Percentiles rank a stretch among this genome's conserved stretches.
Evolutionary conservation across 2,888 invertebrate genomes (phyloP).

Genomic region (Eurytoma californica): DNA sequence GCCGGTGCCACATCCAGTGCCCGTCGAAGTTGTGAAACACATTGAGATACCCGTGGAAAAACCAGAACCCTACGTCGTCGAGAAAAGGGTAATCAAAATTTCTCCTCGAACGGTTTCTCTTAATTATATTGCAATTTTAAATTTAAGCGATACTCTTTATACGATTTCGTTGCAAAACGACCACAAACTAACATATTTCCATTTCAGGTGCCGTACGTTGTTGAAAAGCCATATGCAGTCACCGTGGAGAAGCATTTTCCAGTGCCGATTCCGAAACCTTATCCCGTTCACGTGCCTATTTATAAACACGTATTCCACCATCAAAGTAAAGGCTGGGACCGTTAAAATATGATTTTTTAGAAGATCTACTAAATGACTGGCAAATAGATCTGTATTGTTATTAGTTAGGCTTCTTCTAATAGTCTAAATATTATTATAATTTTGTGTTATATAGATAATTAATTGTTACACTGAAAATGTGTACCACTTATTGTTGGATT

Average conservation of each 20-base stretch:
- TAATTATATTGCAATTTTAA: neutral
- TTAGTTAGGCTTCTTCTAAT: neutral
- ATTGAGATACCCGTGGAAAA: conserved; percentile 79
- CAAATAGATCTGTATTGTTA: conserved; percentile 11
- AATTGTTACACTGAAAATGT: too few relatives aligned
- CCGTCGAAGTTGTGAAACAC: conserved; percentile 77
- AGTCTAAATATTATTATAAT: neutral
- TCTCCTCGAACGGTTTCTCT: neutral
- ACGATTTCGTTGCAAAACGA: neutral
- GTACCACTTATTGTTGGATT: neutral
- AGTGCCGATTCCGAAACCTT: conserved; percentile 78
- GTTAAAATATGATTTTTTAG: neutral
- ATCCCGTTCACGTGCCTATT: conserved; percentile 78
- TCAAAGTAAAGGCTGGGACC: conserved; percentile 47
- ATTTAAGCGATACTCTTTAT: neutral
- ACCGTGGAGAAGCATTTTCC: conserved; percentile 78
- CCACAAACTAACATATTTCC: conserved; percentile 18
- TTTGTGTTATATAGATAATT: neutral
- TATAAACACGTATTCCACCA: conserved; percentile 75
- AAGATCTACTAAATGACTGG: neutral
- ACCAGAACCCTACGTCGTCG: conserved; percentile 78
- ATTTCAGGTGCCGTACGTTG: conserved; percentile 77
- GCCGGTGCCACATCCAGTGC: conserved; percentile 71
- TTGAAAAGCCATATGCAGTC: conserved; percentile 78
- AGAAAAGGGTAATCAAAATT: conserved; percentile 74